These are phyloP conservation scores for Bos javanicus DNA, from an alignment of 2,113 vertebrate genomes.

Conservation along the genomic window DNA sequence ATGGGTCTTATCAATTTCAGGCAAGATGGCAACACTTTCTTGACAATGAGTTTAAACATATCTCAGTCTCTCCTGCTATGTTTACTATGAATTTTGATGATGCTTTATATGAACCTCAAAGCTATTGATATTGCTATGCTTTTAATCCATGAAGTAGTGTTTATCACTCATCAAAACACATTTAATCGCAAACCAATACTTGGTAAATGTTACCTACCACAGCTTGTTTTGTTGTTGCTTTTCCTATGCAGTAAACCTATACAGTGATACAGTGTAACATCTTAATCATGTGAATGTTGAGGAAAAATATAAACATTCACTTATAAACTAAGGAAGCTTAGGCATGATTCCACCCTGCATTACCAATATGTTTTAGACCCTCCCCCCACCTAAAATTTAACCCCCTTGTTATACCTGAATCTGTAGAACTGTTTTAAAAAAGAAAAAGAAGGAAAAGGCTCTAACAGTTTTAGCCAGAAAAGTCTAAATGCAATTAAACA, in stretches of 20 bases:
- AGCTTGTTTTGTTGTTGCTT: neutral
- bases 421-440: neutral
- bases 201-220: neutral
- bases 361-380: neutral
- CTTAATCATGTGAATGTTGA: neutral
- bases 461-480: neutral
- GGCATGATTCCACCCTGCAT: neutral
- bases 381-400: neutral
- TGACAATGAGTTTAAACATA: neutral
- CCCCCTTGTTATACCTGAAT: neutral
- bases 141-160: slow-evolving; percentile 2
- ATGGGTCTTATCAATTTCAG: neutral
- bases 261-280: neutral
- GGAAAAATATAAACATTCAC: neutral
- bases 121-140: neutral
- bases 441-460: neutral
- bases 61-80: neutral
- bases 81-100: slow-evolving; percentile 42
- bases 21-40: neutral
- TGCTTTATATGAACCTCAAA: neutral
- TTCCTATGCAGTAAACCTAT: neutral
- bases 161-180: neutral
- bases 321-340: neutral
- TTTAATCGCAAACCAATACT: neutral
- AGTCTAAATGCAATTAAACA: neutral